These are phyloP conservation scores for Aurelia sp. DNA, from an alignment of 30 jellyfish, hydroid and myxozoan species.

Conservation along the genomic window DNA sequence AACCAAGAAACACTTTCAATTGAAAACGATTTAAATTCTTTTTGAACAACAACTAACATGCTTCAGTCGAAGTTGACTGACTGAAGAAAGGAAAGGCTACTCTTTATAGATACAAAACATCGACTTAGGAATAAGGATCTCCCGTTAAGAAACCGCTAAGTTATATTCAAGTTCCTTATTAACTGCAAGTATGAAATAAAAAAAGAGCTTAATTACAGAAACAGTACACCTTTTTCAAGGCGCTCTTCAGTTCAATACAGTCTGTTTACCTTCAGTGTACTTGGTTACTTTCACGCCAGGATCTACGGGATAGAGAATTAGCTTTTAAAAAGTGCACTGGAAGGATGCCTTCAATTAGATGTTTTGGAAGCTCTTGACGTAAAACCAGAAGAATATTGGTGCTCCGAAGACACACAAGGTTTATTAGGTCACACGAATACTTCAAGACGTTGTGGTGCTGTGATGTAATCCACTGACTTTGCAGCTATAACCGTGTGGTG, in stretches of 20 bases:
- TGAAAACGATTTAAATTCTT: slow-evolving; percentile 11
- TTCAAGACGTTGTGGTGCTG: too few relatives aligned
- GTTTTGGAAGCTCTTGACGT: too few relatives aligned
- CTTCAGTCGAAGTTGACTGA: slow-evolving; percentile 33
- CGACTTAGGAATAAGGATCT: slow-evolving; percentile 29
- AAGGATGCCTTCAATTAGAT: too few relatives aligned
- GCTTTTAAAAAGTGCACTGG: background rate
- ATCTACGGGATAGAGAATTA: background rate
- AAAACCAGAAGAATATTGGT: too few relatives aligned
- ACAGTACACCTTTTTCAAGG: slow-evolving; percentile 47
- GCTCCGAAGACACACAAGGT: too few relatives aligned
- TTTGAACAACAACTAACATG: slow-evolving; percentile 55
- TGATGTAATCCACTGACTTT: too few relatives aligned
- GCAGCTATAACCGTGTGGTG: too few relatives aligned
- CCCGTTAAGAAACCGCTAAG: slow-evolving; percentile 47
- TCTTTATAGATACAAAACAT: slow-evolving; percentile 51
- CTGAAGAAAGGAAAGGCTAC: slow-evolving; percentile 33
- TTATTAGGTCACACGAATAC: too few relatives aligned
- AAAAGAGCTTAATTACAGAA: slow-evolving; percentile 55
- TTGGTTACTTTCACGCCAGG: background rate
- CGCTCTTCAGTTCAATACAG: slow-evolving; percentile 20
- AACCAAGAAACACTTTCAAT: background rate
- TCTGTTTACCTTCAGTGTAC: background rate
- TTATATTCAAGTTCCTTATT: slow-evolving; percentile 32
- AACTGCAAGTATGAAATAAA: slow-evolving; percentile 54